phyloP scores from a whole-genome alignment of 2,797 vertebrate species.

The Eutrigla gurnardus region DNA sequence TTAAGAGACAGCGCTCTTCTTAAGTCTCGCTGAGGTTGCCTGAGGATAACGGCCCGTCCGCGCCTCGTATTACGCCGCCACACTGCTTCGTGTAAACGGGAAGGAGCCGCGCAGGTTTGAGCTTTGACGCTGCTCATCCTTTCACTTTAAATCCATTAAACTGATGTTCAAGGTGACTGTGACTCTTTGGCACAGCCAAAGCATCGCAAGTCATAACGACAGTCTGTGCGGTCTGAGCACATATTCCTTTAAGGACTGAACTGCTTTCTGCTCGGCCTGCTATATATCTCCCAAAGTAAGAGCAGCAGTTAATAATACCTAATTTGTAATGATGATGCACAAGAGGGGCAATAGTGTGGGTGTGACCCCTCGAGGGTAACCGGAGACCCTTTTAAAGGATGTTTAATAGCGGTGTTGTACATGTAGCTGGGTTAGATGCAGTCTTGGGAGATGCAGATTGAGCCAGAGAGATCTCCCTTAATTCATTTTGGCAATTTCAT shows the following conservation, averaged over 20 bases:
- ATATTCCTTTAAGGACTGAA: slow-evolving; percentile 11
- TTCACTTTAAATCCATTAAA: slow-evolving; percentile 26
- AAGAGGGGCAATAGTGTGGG: slow-evolving; percentile 17
- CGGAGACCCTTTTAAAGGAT: slow-evolving; percentile 20
- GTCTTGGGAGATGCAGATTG: slow-evolving; percentile 22
- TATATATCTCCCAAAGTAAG: slow-evolving; percentile 11
- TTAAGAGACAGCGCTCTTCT: slow-evolving; percentile 60
- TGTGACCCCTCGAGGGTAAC: slow-evolving; percentile 5
- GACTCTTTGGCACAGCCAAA: slow-evolving; percentile 17
- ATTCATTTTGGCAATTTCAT: slow-evolving; percentile 1
- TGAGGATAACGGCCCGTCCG: slow-evolving; percentile 43
- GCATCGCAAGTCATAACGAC: slow-evolving; percentile 10
- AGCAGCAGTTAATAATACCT: slow-evolving; percentile 30
- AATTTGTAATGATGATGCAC: slow-evolving; percentile 29
- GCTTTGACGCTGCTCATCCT: background rate
- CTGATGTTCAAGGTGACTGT: slow-evolving; percentile 55
- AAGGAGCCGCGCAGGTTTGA: slow-evolving; percentile 26
- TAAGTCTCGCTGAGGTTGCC: slow-evolving; percentile 41
- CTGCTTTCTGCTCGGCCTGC: slow-evolving; percentile 8
- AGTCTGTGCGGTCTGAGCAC: slow-evolving; percentile 9
- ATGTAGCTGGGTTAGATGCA: slow-evolving; percentile 30
- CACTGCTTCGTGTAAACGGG: slow-evolving; percentile 32
- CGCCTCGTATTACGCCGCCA: slow-evolving; percentile 46
- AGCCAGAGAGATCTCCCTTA: slow-evolving; percentile 11
- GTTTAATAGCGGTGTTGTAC: slow-evolving; percentile 10